These are phyloP conservation scores for Orussus abietinus DNA, from an alignment of 1,140 invertebrate species.

Conservation along the genomic window DNA sequence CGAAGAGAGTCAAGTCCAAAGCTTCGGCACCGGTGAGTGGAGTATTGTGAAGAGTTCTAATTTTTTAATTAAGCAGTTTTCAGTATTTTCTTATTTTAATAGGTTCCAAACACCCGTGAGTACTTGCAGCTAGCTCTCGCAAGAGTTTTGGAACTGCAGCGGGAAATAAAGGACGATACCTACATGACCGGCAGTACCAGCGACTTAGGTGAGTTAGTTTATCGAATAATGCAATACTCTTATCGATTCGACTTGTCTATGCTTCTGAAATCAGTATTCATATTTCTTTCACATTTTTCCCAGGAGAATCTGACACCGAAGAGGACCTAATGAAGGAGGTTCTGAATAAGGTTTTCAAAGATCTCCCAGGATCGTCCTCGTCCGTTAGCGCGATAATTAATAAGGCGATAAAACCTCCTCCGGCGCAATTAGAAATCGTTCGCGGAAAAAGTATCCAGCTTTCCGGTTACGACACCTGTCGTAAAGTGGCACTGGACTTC, in stretches of 20 bases:
- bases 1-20: constrained; percentile 21
- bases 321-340: constrained; percentile 44
- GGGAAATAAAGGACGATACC: constrained; percentile 37
- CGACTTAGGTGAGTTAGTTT: constrained; percentile 34
- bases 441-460: constrained; percentile 42
- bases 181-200: constrained; percentile 32
- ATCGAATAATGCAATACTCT: constrained; percentile 1
- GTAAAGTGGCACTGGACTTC: constrained; percentile 39
- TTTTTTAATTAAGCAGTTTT: not conserved
- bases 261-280: constrained; percentile 1
- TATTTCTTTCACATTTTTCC: constrained; percentile 2
- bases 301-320: constrained; percentile 40
- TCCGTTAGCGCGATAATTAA: constrained; percentile 28
- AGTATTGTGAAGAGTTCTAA: constrained; percentile 15
- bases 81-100: constrained; percentile 13
- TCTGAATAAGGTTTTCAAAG: constrained; percentile 40
- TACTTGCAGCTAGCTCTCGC: constrained; percentile 42
- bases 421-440: constrained; percentile 27
- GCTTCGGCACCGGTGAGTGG: not conserved
- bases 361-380: constrained; percentile 39
- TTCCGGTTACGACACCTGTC: constrained; percentile 44
- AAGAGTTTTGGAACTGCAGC: constrained; percentile 40
- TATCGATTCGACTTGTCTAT: constrained; percentile 2
- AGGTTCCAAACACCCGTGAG: constrained; percentile 36
- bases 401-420: constrained; percentile 26